Evolutionary conservation across 2,113 vertebrate species (phyloP).

Genomic region (Bos indicus): DNA sequence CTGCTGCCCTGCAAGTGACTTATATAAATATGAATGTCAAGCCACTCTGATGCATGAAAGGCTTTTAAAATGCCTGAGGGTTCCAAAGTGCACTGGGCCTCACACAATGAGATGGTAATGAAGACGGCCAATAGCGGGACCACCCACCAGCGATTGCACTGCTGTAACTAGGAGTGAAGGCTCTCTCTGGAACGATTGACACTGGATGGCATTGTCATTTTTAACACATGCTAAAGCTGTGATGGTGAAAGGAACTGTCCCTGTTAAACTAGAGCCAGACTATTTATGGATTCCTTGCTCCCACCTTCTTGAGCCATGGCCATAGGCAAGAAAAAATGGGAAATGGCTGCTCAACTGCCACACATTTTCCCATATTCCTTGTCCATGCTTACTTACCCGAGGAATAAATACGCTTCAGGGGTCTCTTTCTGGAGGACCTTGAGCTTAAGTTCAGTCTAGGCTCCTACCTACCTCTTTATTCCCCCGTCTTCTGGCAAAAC

Average conservation of each 20-base stretch:
- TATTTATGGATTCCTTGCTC: slow-evolving; percentile 77
- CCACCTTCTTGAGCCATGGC: slow-evolving; percentile 69
- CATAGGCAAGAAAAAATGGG: slow-evolving; percentile 77
- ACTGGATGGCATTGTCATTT: slow-evolving; percentile 83
- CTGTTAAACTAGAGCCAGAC: slow-evolving; percentile 79
- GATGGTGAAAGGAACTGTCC: slow-evolving; percentile 78
- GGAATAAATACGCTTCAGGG: slow-evolving; percentile 58
- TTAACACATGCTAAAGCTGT: slow-evolving; percentile 79
- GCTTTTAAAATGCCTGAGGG: slow-evolving; percentile 76
- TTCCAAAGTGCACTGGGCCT: slow-evolving; percentile 76
- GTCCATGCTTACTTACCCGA: slow-evolving; percentile 73
- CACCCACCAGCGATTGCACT: slow-evolving; percentile 83
- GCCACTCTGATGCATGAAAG: slow-evolving; percentile 74
- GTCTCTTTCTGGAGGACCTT: neutral
- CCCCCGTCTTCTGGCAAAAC: neutral
- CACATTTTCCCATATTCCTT: slow-evolving; percentile 77
- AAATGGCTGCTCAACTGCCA: slow-evolving; percentile 73
- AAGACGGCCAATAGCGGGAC: slow-evolving; percentile 75
- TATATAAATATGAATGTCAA: slow-evolving; percentile 85
- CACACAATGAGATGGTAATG: slow-evolving; percentile 81
- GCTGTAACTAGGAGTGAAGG: slow-evolving; percentile 79
- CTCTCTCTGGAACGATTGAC: slow-evolving; percentile 80
- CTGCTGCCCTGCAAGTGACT: slow-evolving; percentile 72
- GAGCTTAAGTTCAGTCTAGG: neutral
- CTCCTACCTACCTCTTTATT: neutral